Conservation (phyloP, 2,113 vertebrate species). For the Triplophysa rosa region DNA sequence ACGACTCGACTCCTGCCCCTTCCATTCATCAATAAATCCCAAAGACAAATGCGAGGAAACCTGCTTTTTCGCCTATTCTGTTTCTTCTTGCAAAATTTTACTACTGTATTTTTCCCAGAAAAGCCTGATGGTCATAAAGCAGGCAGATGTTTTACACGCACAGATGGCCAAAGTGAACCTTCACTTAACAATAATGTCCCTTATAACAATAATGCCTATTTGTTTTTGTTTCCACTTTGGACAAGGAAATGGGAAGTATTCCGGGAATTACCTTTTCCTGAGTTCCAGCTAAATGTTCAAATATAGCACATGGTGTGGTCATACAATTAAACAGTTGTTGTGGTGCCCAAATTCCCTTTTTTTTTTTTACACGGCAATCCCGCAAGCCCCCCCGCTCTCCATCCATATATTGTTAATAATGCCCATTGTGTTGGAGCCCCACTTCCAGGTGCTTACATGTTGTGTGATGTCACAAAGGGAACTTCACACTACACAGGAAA, state of each 20-base stretch:
- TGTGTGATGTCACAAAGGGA: constrained; percentile 50
- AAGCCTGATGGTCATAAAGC: not conserved
- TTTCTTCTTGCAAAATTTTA: not conserved
- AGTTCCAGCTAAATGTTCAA: constrained; percentile 41
- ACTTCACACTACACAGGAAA: constrained; percentile 12
- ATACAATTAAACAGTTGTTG: constrained; percentile 36
- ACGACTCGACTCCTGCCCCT: not conserved
- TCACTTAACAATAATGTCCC: not conserved
- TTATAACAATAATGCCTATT: constrained; percentile 59
- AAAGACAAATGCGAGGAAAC: not conserved
- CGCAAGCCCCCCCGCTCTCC: not conserved
- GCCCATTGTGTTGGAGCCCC: constrained; percentile 61
- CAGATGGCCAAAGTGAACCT: constrained; percentile 63
- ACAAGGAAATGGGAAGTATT: not conserved
- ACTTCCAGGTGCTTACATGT: constrained; percentile 62
- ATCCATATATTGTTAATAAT: constrained; percentile 56
- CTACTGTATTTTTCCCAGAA: constrained; percentile 41
- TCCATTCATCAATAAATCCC: not conserved
- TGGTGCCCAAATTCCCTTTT: not conserved
- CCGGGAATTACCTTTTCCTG: constrained; percentile 60
- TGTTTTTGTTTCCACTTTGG: constrained; percentile 52
- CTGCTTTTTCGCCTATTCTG: not conserved
- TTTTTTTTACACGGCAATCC: not conserved
- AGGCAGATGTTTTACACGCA: constrained; percentile 61
- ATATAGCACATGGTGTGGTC: constrained; percentile 47